Evolutionary conservation across 2,113 vertebrate species (phyloP), one percentile per base, ranked within the genome.

Genomic region (Scomber colias): DNA sequence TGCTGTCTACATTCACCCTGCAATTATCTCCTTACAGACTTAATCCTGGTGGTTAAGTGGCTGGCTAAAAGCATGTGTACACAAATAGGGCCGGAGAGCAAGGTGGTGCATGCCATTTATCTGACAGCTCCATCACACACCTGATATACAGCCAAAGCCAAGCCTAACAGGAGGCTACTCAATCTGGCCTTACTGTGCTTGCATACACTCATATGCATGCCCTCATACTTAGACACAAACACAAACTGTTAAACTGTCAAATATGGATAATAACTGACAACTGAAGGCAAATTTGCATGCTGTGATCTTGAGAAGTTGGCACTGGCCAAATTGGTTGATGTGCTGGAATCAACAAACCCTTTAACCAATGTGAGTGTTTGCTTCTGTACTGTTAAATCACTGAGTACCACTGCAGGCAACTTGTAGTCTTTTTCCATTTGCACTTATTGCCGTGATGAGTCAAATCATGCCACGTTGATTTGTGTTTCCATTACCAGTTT

Each of bases 41-140:
- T 94, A 87, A 92, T 90, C 90, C 90, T 57, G 85, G 82, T 82
- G 92, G 93, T 85, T 94, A 95, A 95, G 93, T 94, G 94, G 93
- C 88, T 77, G 71, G 87, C 94, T 96, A 94, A 95, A 95, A 95
- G 94, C 94, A 90, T 94, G 92, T 93, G 93, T 92, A 94, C 91
- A 94, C 92, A 94, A 92, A 94, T 85, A 82, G 88, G 78, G 86
- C 65, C 53, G 50, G 79, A 90, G 90, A 90, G 86, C 85, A 73
- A 89, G 90, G 82, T 76, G 82, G 75, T 89, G 84, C 79, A 71
- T 69, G 75, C 71, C 35, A 59, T 92, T 93, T 94, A 91, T 93
- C 92, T 87, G 80, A 79, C 27, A 75, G 71, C 77, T 83, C 86
- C 82, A 92, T 94, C 90, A 79, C 88, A 88, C 82, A 87, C 89